Base-by-base conservation (phyloP, 2,113 vertebrate species). In the Notechis scutatus region DNA sequence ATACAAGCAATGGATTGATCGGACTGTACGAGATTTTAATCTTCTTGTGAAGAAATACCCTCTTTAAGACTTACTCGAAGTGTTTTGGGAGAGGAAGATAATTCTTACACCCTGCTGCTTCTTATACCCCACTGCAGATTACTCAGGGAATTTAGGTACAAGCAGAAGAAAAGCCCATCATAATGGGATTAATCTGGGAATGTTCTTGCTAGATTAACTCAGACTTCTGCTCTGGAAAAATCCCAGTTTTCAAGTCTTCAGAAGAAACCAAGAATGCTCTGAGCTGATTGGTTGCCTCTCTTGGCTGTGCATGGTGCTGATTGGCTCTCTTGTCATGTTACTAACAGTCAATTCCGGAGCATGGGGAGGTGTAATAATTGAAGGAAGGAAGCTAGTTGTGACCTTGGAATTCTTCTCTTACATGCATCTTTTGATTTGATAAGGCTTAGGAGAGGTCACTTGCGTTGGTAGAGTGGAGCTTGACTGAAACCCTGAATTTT, bases 1-100 rank as follows among this genome's bases (percentile, higher is more conserved):
- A 57, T 96, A 95, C 29, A 86, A 59, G 2, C 93, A 95, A 88
- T 97, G 97, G 97, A 92, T 97, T 3, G 95, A 94, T 12, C 24
- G 95, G 61, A 95, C 95, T 1, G 95, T 96, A 85, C 94, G 95
- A 26, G 97, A 97, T 92, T 92, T 97, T 92, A 90, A 92, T 39
- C 90, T 97, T 42, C 96, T 98, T 24, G 95, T 92, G 56, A 90
- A 93, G 59, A 96, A 96, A 56, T 95, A 95, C 10, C 92, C 93
- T 24, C 55, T 57, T 12, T 96, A 95, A 92, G 81, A 74, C 87
- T 2, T 5, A 91, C 86, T 54, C 15, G 6, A 29, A 47, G 57
- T 24, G 20, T 54, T 21, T 39, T 0, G n/a, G 18, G 45, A 26
- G 20, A 18, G 14, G 39, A n/a, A 45, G 55, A 20, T 57, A 5